Evolutionary conservation across 2,113 vertebrate species (phyloP), one percentile per base, ranked within the genome.

Genomic region (Hiodon alosoides): DNA sequence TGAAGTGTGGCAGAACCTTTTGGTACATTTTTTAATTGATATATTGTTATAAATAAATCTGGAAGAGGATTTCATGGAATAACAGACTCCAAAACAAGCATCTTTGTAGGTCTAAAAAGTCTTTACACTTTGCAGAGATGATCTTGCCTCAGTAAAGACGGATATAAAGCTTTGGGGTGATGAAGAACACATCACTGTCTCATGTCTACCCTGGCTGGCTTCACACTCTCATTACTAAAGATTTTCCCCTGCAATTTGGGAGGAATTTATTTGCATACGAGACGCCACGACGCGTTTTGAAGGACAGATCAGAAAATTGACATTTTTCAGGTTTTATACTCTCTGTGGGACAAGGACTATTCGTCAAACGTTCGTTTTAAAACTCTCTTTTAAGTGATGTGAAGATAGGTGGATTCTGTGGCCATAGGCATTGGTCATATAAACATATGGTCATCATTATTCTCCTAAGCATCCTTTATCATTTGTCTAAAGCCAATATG

Each of bases 391-490:
- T 7, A 57, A 74, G 53, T n/a, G 10, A 67, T 67, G 31, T 2
- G 61, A 50, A 7, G 11, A 48, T 9, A 3, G 60, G 53, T n/a
- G 48, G 52, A n/a, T 55, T 69, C 17, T 10, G 31, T 66, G 7
- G 61, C 17, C 61, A 46, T 46, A 67, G 13, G 13, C 14, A 54
- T 46, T 73, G 48, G 72, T 54, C 69, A 58, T 54, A 46, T 31
- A 53, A 64, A 53, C 48, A 73, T 73, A 72, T 72, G 71, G 59
- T 58, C 69, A 31, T 6, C 9, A 47, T 61, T 51, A 11, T 50
- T 14, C 9, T 61, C 8, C 46, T 14, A 51, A 10, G 11, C 17
- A 46, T 8, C 4, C 3, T 46, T 8, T 16, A 62, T 62, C 17
- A 62, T 14, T 62, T 13, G 17, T 10, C 47, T 46, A 46, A 7